A percentile compares a stretch with the other conserved stretches of the same genome.
Conservation (phyloP, 2,797 vertebrate genomes). For the Rhadinocentrus ornatus region DNA sequence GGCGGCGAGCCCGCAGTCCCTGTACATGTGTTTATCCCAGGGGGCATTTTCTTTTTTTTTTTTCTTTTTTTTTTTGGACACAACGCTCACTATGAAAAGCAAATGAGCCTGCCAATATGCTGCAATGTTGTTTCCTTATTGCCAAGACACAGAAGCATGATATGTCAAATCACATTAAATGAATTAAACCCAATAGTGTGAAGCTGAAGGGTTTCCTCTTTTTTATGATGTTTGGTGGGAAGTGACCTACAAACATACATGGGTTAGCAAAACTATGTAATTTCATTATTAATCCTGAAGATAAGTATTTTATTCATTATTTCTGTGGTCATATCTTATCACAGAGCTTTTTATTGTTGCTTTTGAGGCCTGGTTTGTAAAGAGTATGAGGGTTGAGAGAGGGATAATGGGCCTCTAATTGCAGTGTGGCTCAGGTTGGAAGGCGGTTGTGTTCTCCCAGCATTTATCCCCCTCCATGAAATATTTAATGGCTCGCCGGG, state of each 20-base stretch:
- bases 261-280: constrained; percentile 64
- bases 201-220: constrained; percentile 65
- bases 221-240: constrained; percentile 60
- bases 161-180: constrained; percentile 93
- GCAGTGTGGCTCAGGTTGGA: constrained; percentile 76
- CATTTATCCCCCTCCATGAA: constrained; percentile 82
- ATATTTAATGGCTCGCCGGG: constrained; percentile 82
- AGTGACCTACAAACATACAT: constrained; percentile 70
- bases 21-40: constrained; percentile 93
- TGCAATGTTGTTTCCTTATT: constrained; percentile 98
- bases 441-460: constrained; percentile 65
- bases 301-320: constrained; percentile 67
- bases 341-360: constrained; percentile 70
- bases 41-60: constrained; percentile 82
- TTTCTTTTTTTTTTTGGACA: constrained; percentile 89
- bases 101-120: constrained; percentile 99
- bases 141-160: constrained; percentile 96
- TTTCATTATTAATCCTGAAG: constrained; percentile 71
- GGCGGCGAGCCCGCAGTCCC: constrained; percentile 91
- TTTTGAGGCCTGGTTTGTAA: constrained; percentile 74
- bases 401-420: constrained; percentile 80
- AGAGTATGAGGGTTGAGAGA: constrained; percentile 68
- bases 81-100: constrained; percentile 94
- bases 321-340: constrained; percentile 76
- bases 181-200: constrained; percentile 88